Percentiles rank a stretch among this genome's conserved stretches.
Conservation (phyloP, 2,797 vertebrate species). For the Rhadinocentrus ornatus region DNA sequence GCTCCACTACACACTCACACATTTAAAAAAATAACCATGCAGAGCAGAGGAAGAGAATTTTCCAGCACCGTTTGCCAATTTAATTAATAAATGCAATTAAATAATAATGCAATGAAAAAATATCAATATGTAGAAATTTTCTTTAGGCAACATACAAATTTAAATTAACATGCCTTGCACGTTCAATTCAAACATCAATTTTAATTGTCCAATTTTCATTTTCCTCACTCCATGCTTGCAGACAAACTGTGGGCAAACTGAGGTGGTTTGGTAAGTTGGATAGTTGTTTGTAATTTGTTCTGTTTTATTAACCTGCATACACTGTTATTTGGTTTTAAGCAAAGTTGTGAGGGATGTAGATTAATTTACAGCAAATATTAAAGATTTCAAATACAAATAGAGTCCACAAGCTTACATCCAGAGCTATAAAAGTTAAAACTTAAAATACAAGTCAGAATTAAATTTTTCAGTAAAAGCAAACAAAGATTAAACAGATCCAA, state of each 20-base stretch:
- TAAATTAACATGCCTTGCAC: conserved; percentile 37
- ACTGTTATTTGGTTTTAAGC: conserved; percentile 32
- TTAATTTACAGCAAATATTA: conserved; percentile 31
- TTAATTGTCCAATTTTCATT: conserved; percentile 40
- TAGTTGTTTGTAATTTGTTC: conserved; percentile 34
- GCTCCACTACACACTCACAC: conserved; percentile 5
- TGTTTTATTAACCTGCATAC: conserved; percentile 46
- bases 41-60: conserved; percentile 23
- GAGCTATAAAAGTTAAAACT: neutral
- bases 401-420: conserved; percentile 36
- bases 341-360: neutral
- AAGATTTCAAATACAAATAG: conserved; percentile 45
- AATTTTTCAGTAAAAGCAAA: neutral
- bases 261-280: conserved; percentile 32
- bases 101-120: conserved; percentile 60
- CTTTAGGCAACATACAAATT: conserved; percentile 21
- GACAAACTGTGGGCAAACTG: conserved; percentile 9
- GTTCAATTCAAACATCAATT: conserved; percentile 28
- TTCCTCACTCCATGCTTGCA: conserved; percentile 36
- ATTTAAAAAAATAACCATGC: conserved; percentile 34
- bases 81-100: conserved; percentile 67
- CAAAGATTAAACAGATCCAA: neutral
- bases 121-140: conserved; percentile 45
- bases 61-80: conserved; percentile 50
- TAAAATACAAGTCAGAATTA: conserved; percentile 1